Conservation (phyloP, 2,888 invertebrate species). For the Melinopterus prodromus region DNA sequence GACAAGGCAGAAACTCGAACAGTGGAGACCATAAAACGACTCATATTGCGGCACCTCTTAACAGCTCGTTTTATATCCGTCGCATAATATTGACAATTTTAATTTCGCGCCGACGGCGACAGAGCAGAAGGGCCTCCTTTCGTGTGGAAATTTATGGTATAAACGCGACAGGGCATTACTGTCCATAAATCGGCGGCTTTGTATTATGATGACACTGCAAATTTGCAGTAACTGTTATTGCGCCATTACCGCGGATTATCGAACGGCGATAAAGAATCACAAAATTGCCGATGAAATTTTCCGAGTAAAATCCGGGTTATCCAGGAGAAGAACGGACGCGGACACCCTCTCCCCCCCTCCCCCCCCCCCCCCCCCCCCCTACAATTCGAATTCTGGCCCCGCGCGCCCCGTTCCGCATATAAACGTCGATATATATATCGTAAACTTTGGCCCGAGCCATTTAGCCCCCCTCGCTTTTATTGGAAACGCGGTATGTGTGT, state of each 20-base stretch:
- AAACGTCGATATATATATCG: background rate
- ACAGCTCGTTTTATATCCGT: background rate
- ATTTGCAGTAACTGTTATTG: slow-evolving; percentile 4
- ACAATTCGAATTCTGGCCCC: background rate
- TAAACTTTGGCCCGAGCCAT: background rate
- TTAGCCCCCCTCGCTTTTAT: background rate
- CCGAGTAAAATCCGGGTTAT: background rate
- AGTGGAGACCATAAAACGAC: background rate
- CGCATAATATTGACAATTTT: slow-evolving; percentile 4
- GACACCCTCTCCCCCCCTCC: background rate
- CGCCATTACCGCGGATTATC: background rate
- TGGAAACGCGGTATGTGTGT: background rate
- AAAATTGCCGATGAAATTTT: slow-evolving; percentile 4
- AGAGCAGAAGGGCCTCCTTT: background rate
- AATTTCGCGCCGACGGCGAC: background rate
- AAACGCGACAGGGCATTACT: background rate
- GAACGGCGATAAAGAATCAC: background rate
- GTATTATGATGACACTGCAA: slow-evolving; percentile 4
- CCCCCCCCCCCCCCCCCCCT: background rate
- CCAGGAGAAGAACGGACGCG: background rate
- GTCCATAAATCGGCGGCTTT: slow-evolving; percentile 4
- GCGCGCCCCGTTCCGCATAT: background rate
- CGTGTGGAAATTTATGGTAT: background rate
- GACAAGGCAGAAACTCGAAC: background rate
- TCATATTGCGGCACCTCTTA: background rate